Base-by-base conservation (phyloP, 2,797 vertebrate species). In the Acanthopagrus latus region DNA sequence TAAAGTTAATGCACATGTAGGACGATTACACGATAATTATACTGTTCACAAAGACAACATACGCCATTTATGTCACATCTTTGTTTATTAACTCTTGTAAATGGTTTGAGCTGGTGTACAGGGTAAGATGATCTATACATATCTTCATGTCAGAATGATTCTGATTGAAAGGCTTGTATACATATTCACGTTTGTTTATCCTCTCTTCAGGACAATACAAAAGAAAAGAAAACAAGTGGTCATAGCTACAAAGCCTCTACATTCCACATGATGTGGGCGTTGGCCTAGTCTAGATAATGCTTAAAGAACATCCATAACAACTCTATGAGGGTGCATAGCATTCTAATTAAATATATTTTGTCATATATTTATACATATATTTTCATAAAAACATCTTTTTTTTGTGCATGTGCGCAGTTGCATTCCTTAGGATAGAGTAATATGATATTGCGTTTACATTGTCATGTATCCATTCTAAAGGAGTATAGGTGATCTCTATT, bases 191-290 rank as follows among this genome's bases (percentile, higher is more conserved):
- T 91, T 92, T 88, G 83, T 93, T 91, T 91, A 88, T 93, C 90
- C 90, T 94, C 85, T 95, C 93, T 93, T 87, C 92, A 88, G 96
- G 94, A 96, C 94, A 94, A 96, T 96, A 96, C 95, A 97, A 97
- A 96, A 96, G 92, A 95, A 92, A 93, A 95, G 90, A 96, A 96
- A 96, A 95, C 95, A 95, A 96, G 90, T 95, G 96, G 93, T 97
- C 97, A 96, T 95, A 93, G 96, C 96, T 98, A 98, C 97, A 95
- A 97, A 97, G 97, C 97, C 93, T 97, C 96, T 97, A 97, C 95
- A 95, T 96, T 95, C 95, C 96, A 96, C 96, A 95, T 90, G 90
- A 90, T 91, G 94, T 96, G 97, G 95, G 96, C 91, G 92, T 96
- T 93, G 95, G 95, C 95, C 94, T 97, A 96, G 89, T 95, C 92